These are phyloP conservation scores for Epizoanthus stellaris DNA, from an alignment of 92 coral and sea anemone genomes.

Conservation along the genomic window DNA sequence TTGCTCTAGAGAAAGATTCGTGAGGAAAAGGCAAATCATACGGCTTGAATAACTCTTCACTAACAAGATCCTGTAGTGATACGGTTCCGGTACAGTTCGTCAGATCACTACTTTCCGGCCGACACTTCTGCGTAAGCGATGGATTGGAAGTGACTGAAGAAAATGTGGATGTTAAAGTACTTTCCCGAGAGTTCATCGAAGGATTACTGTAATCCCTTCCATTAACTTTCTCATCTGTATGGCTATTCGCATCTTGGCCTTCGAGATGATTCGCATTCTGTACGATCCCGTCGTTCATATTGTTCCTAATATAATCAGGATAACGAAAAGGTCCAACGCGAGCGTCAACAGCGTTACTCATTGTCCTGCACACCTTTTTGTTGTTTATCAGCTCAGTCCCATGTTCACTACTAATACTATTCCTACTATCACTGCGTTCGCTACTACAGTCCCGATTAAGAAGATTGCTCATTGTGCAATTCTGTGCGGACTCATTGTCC, in stretches of 20 bases:
- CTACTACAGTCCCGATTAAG: not conserved
- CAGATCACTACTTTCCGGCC: conserved; percentile 10
- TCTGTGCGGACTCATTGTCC: not conserved
- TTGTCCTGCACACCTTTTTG: not conserved
- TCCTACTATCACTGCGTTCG: not conserved
- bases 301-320: conserved; percentile 8
- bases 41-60: conserved; percentile 28
- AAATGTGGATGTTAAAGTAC: not conserved
- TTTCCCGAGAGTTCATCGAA: not conserved
- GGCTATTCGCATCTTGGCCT: not conserved
- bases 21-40: conserved; percentile 43
- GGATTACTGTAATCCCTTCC: not conserved
- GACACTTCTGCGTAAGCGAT: not conserved
- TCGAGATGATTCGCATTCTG: not conserved
- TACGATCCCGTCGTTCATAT: not conserved
- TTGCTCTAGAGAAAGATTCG: conserved; percentile 26
- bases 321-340: not conserved
- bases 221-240: not conserved
- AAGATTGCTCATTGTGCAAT: not conserved
- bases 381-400: not conserved
- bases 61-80: not conserved
- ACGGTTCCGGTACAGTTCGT: conserved; percentile 11
- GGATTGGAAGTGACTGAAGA: conserved; percentile 8
- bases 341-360: no score
- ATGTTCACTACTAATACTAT: not conserved